Evolutionary conservation across 2,888 invertebrate species (phyloP).

Genomic region (Spilarctia lutea): DNA sequence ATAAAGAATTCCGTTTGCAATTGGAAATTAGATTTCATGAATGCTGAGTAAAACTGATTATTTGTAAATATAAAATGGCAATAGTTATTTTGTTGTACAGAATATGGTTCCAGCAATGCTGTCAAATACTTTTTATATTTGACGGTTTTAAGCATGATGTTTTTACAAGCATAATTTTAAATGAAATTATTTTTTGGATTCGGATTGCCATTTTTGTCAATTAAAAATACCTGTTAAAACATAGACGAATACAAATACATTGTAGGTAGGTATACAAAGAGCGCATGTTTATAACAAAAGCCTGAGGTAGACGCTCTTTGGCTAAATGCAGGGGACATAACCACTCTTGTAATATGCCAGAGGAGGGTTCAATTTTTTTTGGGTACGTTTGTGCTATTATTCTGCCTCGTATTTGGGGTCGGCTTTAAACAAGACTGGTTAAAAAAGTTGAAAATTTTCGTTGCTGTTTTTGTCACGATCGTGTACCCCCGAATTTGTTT

Average conservation of each 20-base stretch:
- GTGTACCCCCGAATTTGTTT: not conserved
- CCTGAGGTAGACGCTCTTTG: conserved; percentile 43
- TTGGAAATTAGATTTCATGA: not conserved
- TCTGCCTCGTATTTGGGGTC: not conserved
- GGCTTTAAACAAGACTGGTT: not conserved
- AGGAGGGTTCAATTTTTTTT: conserved; percentile 39
- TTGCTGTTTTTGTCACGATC: too few relatives aligned
- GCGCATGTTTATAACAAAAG: conserved; percentile 65
- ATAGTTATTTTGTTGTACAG: not conserved
- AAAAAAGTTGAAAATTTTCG: not conserved
- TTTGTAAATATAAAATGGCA: too few relatives aligned
- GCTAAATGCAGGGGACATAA: conserved; percentile 60
- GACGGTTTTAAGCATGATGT: too few relatives aligned
- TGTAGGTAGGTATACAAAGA: conserved; percentile 56
- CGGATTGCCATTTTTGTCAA: not conserved
- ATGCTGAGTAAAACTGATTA: not conserved
- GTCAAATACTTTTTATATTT: not conserved
- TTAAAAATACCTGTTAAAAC: conserved; percentile 50
- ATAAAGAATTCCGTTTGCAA: not conserved
- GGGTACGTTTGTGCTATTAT: not conserved
- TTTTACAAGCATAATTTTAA: not conserved
- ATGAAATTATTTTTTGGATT: not conserved
- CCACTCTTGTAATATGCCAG: conserved; percentile 63
- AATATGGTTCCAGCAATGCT: not conserved
- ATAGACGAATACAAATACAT: conserved; percentile 60